A percentile compares a stretch with the other conserved stretches of the same genome.
Conservation (phyloP, 2,797 vertebrate genomes). For the Gymnocypris eckloni region DNA sequence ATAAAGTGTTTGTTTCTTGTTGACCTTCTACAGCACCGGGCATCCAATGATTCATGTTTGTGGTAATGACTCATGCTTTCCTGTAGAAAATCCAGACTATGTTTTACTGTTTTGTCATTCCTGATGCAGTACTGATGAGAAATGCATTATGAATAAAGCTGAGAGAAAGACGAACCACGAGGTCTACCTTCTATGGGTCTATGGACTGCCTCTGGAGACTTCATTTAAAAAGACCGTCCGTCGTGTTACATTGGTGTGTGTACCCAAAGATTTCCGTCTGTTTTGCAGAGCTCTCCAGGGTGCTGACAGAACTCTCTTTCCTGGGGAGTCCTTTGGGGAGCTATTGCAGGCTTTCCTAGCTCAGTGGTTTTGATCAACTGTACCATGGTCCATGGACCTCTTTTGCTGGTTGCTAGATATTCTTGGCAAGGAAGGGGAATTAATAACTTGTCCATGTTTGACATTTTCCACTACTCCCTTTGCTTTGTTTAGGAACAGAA, state of each 20-base stretch:
- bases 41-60: background rate
- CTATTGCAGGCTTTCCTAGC: background rate
- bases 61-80: background rate
- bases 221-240: constrained; percentile 29
- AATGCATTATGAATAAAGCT: constrained; percentile 27
- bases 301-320: constrained; percentile 29
- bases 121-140: constrained; percentile 21
- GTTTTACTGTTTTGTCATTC: background rate
- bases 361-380: constrained; percentile 22
- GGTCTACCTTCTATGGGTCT: constrained; percentile 12
- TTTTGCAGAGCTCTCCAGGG: constrained; percentile 29
- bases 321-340: background rate
- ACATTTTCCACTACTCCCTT: background rate
- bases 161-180: constrained; percentile 6
- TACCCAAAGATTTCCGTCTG: background rate
- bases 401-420: constrained; percentile 22
- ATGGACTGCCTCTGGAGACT: background rate
- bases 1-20: background rate
- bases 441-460: constrained; percentile 27
- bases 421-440: constrained; percentile 16
- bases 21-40: background rate
- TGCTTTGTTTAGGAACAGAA: constrained; percentile 13
- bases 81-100: constrained; percentile 4
- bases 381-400: background rate
- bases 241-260: constrained; percentile 19